Evolutionary conservation across 1,140 invertebrate genomes (phyloP), one percentile per base, ranked within the genome.

Genomic region (Saccostrea glomerata): DNA sequence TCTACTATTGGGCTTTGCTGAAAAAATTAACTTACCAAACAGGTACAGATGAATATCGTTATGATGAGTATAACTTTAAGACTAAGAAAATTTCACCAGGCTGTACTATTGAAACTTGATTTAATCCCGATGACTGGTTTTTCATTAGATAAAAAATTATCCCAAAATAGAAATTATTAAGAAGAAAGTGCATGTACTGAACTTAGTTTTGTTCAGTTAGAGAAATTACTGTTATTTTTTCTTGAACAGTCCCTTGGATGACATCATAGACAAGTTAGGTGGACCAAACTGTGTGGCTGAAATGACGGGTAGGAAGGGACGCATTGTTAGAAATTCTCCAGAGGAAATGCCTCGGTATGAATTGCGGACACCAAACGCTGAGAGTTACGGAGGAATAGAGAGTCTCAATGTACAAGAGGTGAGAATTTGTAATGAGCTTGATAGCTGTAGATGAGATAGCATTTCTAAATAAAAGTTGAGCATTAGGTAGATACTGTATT

Each of bases 331-430:
- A 54, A 86, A 86, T 20, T 88, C 87, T 25, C 55, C 73, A 0
- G 90, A 86, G 3, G 90, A 89, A 56, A 87, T 56, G 15, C 93
- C 93, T 25, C 88, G 87, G 20, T 94, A 94, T 89, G 92, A 94
- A 88, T 87, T 90, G 40, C 84, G 94, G 82, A 90, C 91, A 1
- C 23, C 66, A 15, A 92, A 93, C 70, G 84, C 88, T 12, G 92
- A 92, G 54, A 86, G 83, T 60, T 90, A 91, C 54, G 91, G 91
- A 20, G 92, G 91, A 23, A 84, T 94, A 30, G 92, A 92, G 20
- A 93, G 93, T 90, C 89, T 94, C 3, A 94, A 94, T 91, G 94
- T 94, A 2, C 91, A 90, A 73, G 94, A 94, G 92, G 94, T 94
- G 82, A 86, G 89, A 30, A 60, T n/a, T 47, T 55, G 82, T 84